phyloP scores from a whole-genome alignment of 2,888 invertebrate genomes.

The Ditylenchus weischeri region DNA sequence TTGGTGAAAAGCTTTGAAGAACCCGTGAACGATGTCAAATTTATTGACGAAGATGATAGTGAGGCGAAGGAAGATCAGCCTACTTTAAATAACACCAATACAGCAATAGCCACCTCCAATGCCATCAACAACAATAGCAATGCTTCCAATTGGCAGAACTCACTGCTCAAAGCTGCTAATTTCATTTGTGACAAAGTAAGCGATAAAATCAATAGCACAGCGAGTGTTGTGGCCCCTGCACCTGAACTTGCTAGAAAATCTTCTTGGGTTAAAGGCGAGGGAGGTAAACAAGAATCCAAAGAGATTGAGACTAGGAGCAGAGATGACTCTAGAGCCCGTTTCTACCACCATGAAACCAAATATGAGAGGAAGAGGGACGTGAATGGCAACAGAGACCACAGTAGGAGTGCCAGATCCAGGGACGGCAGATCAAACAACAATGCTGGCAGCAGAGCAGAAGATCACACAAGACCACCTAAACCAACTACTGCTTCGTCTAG shows the following conservation, averaged over 20 bases:
- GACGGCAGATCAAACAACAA: too few relatives aligned
- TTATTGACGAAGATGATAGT: not conserved
- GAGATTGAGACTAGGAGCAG: conserved; percentile 2
- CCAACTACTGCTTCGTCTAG: not conserved
- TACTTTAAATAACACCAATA: not conserved
- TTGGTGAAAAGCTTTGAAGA: conserved; percentile 15
- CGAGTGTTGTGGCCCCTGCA: not conserved
- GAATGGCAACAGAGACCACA: not conserved
- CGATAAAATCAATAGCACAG: not conserved
- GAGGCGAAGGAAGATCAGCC: not conserved
- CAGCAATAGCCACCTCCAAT: not conserved
- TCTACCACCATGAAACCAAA: conserved; percentile 14
- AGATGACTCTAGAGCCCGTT: conserved; percentile 9
- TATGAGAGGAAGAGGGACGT: conserved; percentile 2
- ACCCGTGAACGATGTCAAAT: not conserved
- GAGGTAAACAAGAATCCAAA: conserved; percentile 12
- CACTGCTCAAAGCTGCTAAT: conserved; percentile 50
- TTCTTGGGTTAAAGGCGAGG: not conserved
- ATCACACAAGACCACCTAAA: not conserved
- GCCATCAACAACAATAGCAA: not conserved
- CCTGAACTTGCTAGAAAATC: not conserved
- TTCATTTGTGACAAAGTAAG: conserved; percentile 47
- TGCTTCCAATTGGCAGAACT: conserved; percentile 43
- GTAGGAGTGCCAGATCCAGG: not conserved
- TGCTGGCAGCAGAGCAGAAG: not conserved